Base-by-base conservation (phyloP, 2,797 vertebrate genomes). In the Neopelma chrysocephalum region DNA sequence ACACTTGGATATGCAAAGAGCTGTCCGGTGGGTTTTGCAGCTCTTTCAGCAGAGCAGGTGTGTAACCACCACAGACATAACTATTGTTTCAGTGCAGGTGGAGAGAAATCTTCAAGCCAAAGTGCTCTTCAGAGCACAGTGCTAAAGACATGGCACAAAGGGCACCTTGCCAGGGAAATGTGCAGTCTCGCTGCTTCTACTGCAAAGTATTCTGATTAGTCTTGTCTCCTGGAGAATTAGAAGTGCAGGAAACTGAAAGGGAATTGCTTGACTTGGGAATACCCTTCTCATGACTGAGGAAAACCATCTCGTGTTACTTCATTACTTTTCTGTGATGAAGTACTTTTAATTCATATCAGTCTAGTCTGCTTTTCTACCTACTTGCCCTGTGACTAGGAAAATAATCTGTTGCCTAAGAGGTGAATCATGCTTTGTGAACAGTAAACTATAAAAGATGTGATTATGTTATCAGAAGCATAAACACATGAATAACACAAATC, bases 141-240 rank as follows among this genome's bases (percentile, higher is more conserved):
- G 15, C 64, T 76, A 12, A 70, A 68, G 70, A 29, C 3, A 1
- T 7, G 26, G 23, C 48, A 18, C 65, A 51, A 40, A 89, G 34
- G n/a, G 27, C 31, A 15, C 25, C 38, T 47, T 31, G 47, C 47
- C 20, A 16, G 36, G 57, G 48, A 82, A 51, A 36, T 22, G 20
- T 42, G 9, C 27, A 7, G 4, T 54, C 51, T 65, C 1, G 0
- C 22, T 68, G 10, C 47, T 90, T 48, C 1, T 1, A 27, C 22
- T 43, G 34, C 29, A 23, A 9, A 83, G 9, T 51, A 12, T 51
- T 72, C 8, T 27, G 62, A 69, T 50, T n/a, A 23, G 11, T 61
- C 32, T 48, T 62, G 16, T 61, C 34, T 73, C n/a, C 42, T 57
- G 27, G 19, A 72, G 34, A 57, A 51, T 60, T 23, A 56, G 50